phyloP scores from a whole-genome alignment of 2,797 vertebrate genomes.

The Enteromius fasciolatus region DNA sequence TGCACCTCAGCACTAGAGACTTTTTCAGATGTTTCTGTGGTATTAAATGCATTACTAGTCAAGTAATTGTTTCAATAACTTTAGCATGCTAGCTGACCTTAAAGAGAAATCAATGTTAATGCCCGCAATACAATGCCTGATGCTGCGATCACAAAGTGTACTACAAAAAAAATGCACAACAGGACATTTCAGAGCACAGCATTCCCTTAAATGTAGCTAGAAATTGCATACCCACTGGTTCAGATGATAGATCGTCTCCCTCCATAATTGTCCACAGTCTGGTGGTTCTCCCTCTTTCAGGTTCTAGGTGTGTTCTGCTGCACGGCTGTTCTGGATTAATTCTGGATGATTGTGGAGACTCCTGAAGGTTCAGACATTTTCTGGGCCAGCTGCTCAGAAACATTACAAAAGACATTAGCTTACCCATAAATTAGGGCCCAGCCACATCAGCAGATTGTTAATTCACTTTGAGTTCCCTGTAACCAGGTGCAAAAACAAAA shows the following conservation, averaged over 20 bases:
- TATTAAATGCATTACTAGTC: background rate
- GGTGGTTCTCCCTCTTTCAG: conserved; percentile 18
- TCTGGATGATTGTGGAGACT: conserved; percentile 56
- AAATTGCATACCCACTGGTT: background rate
- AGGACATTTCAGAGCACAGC: background rate
- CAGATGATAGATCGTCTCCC: background rate
- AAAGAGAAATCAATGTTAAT: background rate
- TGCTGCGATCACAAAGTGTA: background rate
- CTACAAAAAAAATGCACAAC: background rate
- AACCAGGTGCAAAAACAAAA: conserved; percentile 66
- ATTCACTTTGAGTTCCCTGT: conserved; percentile 61
- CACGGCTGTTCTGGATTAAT: conserved; percentile 56
- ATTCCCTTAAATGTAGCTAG: background rate
- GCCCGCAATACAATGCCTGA: background rate
- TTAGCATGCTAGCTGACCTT: background rate
- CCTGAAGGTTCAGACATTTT: conserved; percentile 61
- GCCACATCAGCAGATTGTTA: conserved; percentile 62
- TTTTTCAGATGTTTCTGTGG: background rate
- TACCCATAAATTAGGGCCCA: conserved; percentile 61
- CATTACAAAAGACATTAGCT: conserved; percentile 64
- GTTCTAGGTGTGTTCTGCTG: conserved; percentile 43
- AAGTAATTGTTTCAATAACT: background rate
- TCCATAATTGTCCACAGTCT: background rate
- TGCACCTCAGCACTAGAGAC: background rate
- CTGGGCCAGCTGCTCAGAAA: conserved; percentile 60